Evolutionary conservation across 2,888 invertebrate genomes (phyloP).

Genomic region (Pimpla rufipes): DNA sequence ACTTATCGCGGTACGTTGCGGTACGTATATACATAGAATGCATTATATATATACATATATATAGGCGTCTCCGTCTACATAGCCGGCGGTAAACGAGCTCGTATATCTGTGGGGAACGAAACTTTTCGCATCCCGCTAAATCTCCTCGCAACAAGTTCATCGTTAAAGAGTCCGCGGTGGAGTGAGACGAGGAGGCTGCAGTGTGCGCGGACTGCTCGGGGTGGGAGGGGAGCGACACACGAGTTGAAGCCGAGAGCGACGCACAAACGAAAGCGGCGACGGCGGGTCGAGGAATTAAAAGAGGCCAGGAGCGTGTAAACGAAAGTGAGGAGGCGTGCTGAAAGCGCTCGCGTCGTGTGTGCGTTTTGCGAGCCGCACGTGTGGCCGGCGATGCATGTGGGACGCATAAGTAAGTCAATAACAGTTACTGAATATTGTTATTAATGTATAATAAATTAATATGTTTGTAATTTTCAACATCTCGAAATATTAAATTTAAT

Average conservation of each 20-base stretch:
- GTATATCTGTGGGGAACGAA: conserved; percentile 49
- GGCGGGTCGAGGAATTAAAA: conserved; percentile 51
- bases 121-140: conserved; percentile 67
- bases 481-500: no score
- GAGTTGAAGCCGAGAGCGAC: conserved; percentile 22
- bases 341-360: not conserved
- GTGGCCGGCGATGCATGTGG: not conserved
- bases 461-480: no score
- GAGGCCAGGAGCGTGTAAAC: conserved; percentile 41
- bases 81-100: conserved; percentile 34
- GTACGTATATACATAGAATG: not conserved
- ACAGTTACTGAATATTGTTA: no score
- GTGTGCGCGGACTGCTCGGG: not conserved
- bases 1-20: conserved; percentile 32
- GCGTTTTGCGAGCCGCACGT: not conserved
- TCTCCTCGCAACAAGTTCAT: conserved; percentile 68
- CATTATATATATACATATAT: conserved; percentile 4
- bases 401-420: not conserved
- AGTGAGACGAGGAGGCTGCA: conserved; percentile 24
- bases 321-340: conserved; percentile 44
- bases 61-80: not conserved
- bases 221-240: not conserved
- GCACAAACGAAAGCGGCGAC: conserved; percentile 34
- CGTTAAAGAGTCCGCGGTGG: conserved; percentile 53
- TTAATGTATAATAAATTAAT: no score